Evolutionary conservation across 2,113 vertebrate species (phyloP).

Genomic region (Ornithorhynchus anatinus): DNA sequence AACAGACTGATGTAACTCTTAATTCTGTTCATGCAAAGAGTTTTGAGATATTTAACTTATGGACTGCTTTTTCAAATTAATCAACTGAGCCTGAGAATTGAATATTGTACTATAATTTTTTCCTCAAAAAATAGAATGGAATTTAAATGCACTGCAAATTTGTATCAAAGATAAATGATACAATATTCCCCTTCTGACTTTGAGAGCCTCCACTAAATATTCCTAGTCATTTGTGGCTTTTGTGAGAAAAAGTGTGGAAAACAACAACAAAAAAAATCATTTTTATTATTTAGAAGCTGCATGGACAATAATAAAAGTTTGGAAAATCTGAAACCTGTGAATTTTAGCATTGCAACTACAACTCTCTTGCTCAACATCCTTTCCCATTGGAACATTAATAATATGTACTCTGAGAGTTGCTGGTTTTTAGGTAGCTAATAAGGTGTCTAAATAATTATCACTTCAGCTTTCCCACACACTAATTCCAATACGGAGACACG

Average conservation of each 20-base stretch:
- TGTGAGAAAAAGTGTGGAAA: too few relatives aligned
- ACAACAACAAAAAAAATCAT: too few relatives aligned
- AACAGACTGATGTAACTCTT: not conserved
- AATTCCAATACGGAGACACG: not conserved
- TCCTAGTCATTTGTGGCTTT: too few relatives aligned
- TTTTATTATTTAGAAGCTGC: too few relatives aligned
- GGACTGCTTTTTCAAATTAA: not conserved
- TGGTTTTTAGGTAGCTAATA: conserved; percentile 11
- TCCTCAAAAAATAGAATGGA: conserved; percentile 2
- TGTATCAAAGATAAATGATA: conserved; percentile 13
- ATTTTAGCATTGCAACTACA: not conserved
- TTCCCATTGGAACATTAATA: too few relatives aligned
- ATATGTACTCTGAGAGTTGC: too few relatives aligned
- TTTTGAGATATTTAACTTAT: not conserved
- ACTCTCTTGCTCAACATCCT: too few relatives aligned
- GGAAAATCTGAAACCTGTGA: not conserved
- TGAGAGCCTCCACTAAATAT: too few relatives aligned
- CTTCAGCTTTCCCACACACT: not conserved
- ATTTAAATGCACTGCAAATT: conserved; percentile 19
- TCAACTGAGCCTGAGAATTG: not conserved
- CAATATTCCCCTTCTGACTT: too few relatives aligned
- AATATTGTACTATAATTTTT: not conserved
- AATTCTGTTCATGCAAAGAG: conserved; percentile 9
- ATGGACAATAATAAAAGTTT: too few relatives aligned
- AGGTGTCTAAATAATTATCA: not conserved